phyloP scores from a whole-genome alignment of 2,888 invertebrate species.

The Megaustenia siamemsis region DNA sequence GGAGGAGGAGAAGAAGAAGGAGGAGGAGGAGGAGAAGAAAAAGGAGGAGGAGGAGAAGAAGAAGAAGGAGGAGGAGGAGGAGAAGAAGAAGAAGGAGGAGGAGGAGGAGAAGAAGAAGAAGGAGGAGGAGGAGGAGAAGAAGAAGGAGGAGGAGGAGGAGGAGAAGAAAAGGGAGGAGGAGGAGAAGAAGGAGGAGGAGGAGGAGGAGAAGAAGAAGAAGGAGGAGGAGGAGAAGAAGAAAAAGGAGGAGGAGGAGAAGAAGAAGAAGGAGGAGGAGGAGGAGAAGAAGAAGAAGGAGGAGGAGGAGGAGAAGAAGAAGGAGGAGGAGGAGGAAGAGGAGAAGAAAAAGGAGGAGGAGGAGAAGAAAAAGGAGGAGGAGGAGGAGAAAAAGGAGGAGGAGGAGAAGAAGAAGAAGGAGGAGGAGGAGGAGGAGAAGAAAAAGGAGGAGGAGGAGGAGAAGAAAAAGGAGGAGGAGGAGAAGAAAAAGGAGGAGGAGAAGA shows the following conservation, averaged over 20 bases:
- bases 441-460: neutral
- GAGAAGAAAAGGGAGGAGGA: neutral
- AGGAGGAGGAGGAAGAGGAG: neutral
- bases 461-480: neutral
- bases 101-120: neutral
- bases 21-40: neutral
- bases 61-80: conserved; percentile 5
- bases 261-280: neutral
- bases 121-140: neutral
- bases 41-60: conserved; percentile 19
- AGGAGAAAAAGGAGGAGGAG: neutral
- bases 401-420: neutral
- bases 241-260: neutral
- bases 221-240: neutral
- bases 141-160: too few relatives aligned
- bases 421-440: neutral
- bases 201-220: neutral
- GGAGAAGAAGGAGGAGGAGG: neutral
- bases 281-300: neutral
- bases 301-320: neutral
- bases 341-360: neutral
- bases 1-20: neutral
- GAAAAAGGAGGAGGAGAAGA: neutral
- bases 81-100: neutral
- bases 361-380: neutral